A percentile compares a stretch with the other conserved stretches of the same genome.
These are phyloP conservation scores for Homarus gammarus DNA, from an alignment of 2,888 invertebrate genomes.

Conservation along the genomic window DNA sequence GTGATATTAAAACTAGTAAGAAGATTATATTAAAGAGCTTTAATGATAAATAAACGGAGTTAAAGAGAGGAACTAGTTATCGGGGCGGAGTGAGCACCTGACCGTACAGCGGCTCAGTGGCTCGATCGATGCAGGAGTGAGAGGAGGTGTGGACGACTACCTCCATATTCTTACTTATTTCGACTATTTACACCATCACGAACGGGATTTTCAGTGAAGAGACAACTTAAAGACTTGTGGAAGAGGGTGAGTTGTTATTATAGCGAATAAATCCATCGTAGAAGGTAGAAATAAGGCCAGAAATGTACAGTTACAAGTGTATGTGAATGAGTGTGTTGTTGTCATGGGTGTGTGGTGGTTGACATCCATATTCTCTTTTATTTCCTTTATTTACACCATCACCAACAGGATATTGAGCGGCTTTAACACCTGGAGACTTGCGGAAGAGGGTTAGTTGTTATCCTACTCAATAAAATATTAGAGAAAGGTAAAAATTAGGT, in stretches of 20 bases:
- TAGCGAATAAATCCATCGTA: too few species aligned
- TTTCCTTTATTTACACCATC: too few species aligned
- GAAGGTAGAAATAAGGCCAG: background rate
- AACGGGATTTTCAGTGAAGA: background rate
- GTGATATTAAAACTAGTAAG: too few species aligned
- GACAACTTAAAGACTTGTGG: background rate
- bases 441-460: too few species aligned
- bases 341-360: constrained; percentile 10
- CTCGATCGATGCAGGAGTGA: constrained; percentile 63
- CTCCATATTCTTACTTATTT: background rate
- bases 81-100: constrained; percentile 43
- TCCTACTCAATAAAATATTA: too few species aligned
- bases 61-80: constrained; percentile 28
- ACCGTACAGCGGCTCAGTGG: constrained; percentile 38
- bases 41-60: background rate
- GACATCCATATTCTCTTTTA: background rate
- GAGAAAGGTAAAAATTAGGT: too few species aligned
- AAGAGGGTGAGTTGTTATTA: background rate
- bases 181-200: background rate
- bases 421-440: too few species aligned
- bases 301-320: background rate
- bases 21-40: too few species aligned
- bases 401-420: too few species aligned
- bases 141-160: constrained; percentile 41
- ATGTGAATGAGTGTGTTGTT: constrained; percentile 28